These are phyloP conservation scores for Drosophila insularis DNA, from an alignment of 1,140 invertebrate genomes.

Conservation along the genomic window DNA sequence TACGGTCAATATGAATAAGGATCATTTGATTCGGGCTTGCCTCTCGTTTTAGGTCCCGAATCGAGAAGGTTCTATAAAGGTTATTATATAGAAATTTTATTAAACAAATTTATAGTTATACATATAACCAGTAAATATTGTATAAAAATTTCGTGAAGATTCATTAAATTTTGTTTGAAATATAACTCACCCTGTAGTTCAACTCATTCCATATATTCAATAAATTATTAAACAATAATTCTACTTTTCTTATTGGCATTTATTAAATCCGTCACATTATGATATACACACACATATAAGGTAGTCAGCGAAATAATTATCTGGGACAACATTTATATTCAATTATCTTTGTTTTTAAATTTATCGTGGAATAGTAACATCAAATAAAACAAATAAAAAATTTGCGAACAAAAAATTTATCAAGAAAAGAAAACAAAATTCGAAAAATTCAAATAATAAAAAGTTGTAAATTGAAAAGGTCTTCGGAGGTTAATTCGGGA, in stretches of 20 bases:
- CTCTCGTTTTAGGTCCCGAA: too few relatives aligned
- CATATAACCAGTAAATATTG: too few relatives aligned
- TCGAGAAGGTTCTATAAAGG: too few relatives aligned
- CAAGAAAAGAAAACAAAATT: neutral
- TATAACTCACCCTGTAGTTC: too few relatives aligned
- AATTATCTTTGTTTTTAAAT: neutral
- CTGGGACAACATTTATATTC: slow-evolving; percentile 7
- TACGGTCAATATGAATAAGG: too few relatives aligned
- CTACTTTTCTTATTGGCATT: slow-evolving; percentile 37
- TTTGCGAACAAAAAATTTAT: neutral
- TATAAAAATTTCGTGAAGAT: too few relatives aligned
- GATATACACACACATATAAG: slow-evolving; percentile 7
- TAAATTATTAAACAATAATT: neutral
- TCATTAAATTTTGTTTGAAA: too few relatives aligned
- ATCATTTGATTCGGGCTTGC: too few relatives aligned
- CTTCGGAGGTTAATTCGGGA: too few relatives aligned
- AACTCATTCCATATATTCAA: neutral
- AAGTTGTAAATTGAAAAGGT: neutral
- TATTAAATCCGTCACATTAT: slow-evolving; percentile 45
- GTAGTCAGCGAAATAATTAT: slow-evolving; percentile 5
- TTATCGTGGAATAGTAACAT: neutral
- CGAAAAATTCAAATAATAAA: neutral
- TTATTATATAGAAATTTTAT: too few relatives aligned
- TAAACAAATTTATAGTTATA: too few relatives aligned
- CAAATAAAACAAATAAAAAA: neutral